Percentiles rank a stretch among this genome's conserved stretches.
Evolutionary conservation across 2,797 vertebrate genomes (phyloP).

Genomic region (Ceryle rudis): DNA sequence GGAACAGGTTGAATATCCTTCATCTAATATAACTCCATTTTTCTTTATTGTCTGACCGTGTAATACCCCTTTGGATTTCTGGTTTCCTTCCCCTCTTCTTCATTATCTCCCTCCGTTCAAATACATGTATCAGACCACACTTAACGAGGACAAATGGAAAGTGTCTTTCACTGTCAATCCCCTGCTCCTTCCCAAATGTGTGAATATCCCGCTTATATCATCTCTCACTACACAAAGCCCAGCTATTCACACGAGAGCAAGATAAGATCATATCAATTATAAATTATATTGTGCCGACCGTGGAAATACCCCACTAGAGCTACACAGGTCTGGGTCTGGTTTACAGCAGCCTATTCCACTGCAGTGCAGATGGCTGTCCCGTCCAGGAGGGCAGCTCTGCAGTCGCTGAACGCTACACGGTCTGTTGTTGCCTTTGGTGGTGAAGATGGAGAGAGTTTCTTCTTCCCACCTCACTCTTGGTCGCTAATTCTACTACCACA

Average conservation of each 20-base stretch:
- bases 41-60: background rate
- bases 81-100: background rate
- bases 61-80: background rate
- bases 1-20: background rate
- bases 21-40: background rate
- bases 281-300: background rate
- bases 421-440: background rate
- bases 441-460: background rate
- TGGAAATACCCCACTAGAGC: background rate
- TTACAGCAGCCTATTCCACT: background rate
- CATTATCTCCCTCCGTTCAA: background rate
- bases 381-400: background rate
- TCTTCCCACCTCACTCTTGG: background rate
- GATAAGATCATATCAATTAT: background rate
- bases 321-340: background rate
- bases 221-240: background rate
- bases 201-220: conserved; percentile 7
- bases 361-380: background rate
- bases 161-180: background rate
- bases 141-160: background rate
- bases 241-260: background rate
- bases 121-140: background rate
- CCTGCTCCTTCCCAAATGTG: background rate
- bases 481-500: background rate
- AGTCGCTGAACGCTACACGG: fast-evolving